Evolutionary conservation across 2,113 vertebrate genomes (phyloP), one percentile per base, ranked within the genome.

Genomic region (Varanus salvator): DNA sequence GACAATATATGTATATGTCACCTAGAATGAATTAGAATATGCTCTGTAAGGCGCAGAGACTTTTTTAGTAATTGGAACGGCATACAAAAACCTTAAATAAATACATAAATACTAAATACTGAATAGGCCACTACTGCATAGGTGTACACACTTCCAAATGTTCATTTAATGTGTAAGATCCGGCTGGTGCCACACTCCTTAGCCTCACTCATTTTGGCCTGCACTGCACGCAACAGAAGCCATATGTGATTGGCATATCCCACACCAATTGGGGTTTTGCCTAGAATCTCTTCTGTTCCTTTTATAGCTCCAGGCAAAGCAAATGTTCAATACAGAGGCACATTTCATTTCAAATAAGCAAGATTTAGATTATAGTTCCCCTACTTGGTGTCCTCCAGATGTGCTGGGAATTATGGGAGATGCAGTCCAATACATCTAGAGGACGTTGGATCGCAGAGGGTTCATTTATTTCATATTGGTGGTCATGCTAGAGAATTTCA

Each of bases 401-500:
- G 60, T 60, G 57, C 14, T 60, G 57, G 57, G 60, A 64, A 64
- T 74, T 34, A 15, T 74, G 72, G n/a, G 31, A 34, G 12, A 6
- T 74, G 72, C 14, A 74, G 14, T 74, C 31, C n/a, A 74, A 17
- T 15, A 74, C 72, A 34, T 19, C 66, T 25, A 25, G 23, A 27
- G 66, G 23, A 25, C 6, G 19, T 15, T 19, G 21, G 15, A 3
- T 64, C 21, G 66, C 0, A 8, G 25, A 81, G 11, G 15, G 8
- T 21, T 9, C 12, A 25, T 84, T 86, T 50, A 75, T n/a, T 29
- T 31, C 27, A 66, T 89, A 27, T 76, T 76, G 44, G 11, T 27
- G 66, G 38, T 34, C 80, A 72, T 74, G 44, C 87, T 0, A 0
- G 19, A 0, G 31, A 66, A 81, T 74, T 60, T 66, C 68, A 48